These are phyloP conservation scores for Drosophila sordidula DNA, from an alignment of 2,888 invertebrate genomes.

Conservation along the genomic window DNA sequence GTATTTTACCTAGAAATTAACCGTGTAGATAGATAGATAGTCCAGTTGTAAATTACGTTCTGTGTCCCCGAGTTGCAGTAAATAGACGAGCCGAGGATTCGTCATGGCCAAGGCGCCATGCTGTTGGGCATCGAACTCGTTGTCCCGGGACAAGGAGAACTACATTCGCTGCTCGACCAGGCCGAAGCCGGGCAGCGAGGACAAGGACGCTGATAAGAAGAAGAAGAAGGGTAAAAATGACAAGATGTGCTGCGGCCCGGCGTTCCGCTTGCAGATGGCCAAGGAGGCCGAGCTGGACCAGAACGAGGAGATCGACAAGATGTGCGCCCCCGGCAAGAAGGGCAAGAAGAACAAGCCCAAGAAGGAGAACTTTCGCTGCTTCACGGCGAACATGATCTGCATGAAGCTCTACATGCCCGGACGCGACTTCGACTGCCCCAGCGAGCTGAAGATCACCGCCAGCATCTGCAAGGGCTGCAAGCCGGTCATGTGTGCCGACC, in stretches of 20 bases:
- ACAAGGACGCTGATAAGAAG: slow-evolving; percentile 23
- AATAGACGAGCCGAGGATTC: not conserved
- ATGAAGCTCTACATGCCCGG: slow-evolving; percentile 62
- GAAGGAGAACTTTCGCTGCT: slow-evolving; percentile 29
- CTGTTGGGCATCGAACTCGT: slow-evolving; percentile 45
- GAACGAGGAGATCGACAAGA: slow-evolving; percentile 6
- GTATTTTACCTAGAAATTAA: slow-evolving; percentile 28
- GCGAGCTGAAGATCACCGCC: slow-evolving; percentile 32
- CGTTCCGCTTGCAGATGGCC: slow-evolving; percentile 38
- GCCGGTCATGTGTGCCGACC: slow-evolving; percentile 29
- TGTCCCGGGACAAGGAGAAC: slow-evolving; percentile 38
- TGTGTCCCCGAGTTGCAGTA: not conserved
- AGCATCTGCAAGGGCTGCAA: slow-evolving; percentile 53
- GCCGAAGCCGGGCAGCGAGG: slow-evolving; percentile 5
- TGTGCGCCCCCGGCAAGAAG: slow-evolving; percentile 19
- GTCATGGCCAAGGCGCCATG: slow-evolving; percentile 36
- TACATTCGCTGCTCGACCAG: slow-evolving; percentile 54
- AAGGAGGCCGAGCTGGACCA: slow-evolving; percentile 20
- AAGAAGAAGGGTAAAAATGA: slow-evolving; percentile 34
- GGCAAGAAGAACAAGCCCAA: slow-evolving; percentile 41
- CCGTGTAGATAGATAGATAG: slow-evolving; percentile 3
- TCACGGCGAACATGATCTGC: slow-evolving; percentile 53
- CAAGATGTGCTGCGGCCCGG: slow-evolving; percentile 49
- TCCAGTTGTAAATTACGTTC: not conserved
- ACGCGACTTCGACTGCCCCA: slow-evolving; percentile 47